Evolutionary conservation across 2,888 invertebrate genomes (phyloP), one percentile per base, ranked within the genome.

Genomic region (Apotomis capreana): DNA sequence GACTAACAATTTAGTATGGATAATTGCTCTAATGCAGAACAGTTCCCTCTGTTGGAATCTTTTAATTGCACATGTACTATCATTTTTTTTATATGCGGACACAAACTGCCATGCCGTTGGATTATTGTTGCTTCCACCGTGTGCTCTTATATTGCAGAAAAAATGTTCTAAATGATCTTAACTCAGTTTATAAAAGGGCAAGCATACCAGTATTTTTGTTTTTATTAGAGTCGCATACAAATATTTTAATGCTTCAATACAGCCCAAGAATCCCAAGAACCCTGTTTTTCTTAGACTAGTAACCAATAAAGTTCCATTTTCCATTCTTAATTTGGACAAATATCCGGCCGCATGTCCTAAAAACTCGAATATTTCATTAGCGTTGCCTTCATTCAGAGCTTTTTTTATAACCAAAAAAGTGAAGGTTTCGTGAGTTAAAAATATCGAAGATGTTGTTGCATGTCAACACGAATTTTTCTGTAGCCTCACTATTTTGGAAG

Each of bases 51-150:
- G 13, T 44, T 15, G 0, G 49, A 5, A n/a, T 64, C 54, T 40
- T 44, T 64, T 12, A 64, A 44, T 55, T 64, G 13, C 4, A 64
- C 54, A 40, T 74, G 74, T 0, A 70, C 15, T 13, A 70, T 59
- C n/a, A 65, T 10, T 51, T 74, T 15, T 26, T 75, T 74, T 74
- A 49, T 76, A 77, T 0, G 72, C 67, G 37, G 75, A 60, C 40
- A 54, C 68, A 46, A 76, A 73, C 64, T 76, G 74, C 49, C 62
- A 51, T 5, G 71, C 69, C 13, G 75, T 77, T 6, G 76, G 77
- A 49, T 77, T 76, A 49, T 77, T 77, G 64, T 76, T 76, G 15
- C 60, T 55, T 5, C 77, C 76, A 58, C 75, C 74, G 54, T 77
- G 75, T 10, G 67, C 59, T 49, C 75, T 60, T 15, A 77, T 74